A percentile compares a stretch with the other conserved stretches of the same genome.
Evolutionary conservation across 1,140 invertebrate genomes (phyloP).

Genomic region (Charaxes varanes): DNA sequence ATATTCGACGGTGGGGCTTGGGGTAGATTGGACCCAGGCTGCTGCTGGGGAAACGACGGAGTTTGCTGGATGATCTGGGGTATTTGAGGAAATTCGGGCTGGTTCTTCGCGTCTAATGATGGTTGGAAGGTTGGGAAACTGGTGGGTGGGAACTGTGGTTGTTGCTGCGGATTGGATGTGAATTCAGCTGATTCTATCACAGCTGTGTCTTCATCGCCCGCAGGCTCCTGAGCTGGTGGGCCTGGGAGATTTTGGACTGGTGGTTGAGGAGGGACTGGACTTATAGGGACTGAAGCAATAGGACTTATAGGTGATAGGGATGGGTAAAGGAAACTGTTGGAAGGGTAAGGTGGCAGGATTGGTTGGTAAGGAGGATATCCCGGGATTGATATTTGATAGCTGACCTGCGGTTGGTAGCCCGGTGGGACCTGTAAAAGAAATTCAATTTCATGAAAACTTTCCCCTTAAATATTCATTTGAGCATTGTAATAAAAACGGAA

Average conservation of each 20-base stretch:
- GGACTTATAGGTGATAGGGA: conserved; percentile 9
- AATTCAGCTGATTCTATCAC: conserved; percentile 58
- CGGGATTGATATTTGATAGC: conserved; percentile 31
- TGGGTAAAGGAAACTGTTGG: conserved; percentile 27
- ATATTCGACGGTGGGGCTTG: conserved; percentile 12
- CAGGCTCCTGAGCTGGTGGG: conserved; percentile 24
- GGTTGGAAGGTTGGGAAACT: conserved; percentile 1
- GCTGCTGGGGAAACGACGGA: conserved; percentile 18
- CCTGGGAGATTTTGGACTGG: conserved; percentile 14
- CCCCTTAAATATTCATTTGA: no score
- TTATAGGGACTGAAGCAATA: background rate
- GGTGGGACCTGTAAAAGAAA: conserved; percentile 38
- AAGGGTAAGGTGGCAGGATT: conserved; percentile 27
- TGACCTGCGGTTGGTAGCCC: conserved; percentile 36
- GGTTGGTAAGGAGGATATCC: conserved; percentile 28
- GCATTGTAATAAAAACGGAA: no score
- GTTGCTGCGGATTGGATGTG: conserved; percentile 18
- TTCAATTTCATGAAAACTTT: no score
- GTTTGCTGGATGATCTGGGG: conserved; percentile 18
- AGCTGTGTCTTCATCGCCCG: conserved; percentile 48
- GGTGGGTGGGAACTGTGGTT: conserved; percentile 6
- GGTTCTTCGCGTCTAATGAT: conserved; percentile 22
- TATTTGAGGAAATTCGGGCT: conserved; percentile 24
- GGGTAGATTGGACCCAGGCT: conserved; percentile 9
- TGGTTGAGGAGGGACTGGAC: conserved; percentile 6